A percentile compares a stretch with the other conserved stretches of the same genome.
phyloP scores from a whole-genome alignment of 2,113 vertebrate genomes.

The Equus przewalskii region DNA sequence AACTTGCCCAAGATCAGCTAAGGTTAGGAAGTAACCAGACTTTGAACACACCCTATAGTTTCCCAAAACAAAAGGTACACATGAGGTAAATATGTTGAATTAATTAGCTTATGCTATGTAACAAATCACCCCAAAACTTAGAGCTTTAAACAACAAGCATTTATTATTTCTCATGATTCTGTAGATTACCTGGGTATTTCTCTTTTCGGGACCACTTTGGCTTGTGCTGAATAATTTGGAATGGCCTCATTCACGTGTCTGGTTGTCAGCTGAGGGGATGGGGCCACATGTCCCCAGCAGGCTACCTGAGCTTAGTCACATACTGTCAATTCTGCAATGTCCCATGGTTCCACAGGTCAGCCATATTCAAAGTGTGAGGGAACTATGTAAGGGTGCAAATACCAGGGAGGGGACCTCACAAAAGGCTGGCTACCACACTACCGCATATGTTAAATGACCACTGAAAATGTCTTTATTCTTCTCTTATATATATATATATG shows the following conservation, averaged over 20 bases:
- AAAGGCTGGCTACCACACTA: background rate
- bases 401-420: background rate
- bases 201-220: background rate
- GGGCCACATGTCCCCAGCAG: background rate
- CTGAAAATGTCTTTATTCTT: background rate
- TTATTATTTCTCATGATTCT: background rate
- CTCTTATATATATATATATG: no score
- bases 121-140: background rate
- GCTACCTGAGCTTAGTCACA: background rate
- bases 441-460: background rate
- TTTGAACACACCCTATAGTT: background rate
- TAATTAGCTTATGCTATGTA: background rate
- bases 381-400: background rate
- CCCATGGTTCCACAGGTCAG: background rate
- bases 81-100: background rate
- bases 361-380: background rate
- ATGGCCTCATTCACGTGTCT: background rate
- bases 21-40: background rate
- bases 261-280: background rate
- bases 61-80: background rate
- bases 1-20: background rate
- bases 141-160: constrained; percentile 17
- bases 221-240: background rate
- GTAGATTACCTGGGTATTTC: background rate
- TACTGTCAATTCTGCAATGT: background rate